phyloP scores from a whole-genome alignment of 2,113 vertebrate genomes.

The Candoia aspera region DNA sequence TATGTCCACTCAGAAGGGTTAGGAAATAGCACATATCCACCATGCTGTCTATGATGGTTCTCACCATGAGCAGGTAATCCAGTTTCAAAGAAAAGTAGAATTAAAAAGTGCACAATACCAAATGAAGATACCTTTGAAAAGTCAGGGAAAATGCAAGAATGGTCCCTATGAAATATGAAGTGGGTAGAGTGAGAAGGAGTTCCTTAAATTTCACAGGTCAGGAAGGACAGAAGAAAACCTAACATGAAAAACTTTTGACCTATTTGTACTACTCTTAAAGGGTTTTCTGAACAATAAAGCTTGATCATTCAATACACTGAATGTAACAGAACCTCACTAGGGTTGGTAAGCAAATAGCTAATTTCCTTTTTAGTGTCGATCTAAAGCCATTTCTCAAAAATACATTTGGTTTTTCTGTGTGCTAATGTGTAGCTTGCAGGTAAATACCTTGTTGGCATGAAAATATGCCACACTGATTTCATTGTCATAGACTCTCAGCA shows the following conservation, averaged over 20 bases:
- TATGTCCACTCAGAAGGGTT: not conserved
- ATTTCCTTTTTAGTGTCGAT: not conserved
- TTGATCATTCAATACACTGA: not conserved
- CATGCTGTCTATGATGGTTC: not conserved
- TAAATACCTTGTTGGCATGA: not conserved
- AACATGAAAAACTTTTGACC: not conserved
- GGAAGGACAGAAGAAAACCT: not conserved
- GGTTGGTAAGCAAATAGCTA: not conserved
- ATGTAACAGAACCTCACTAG: not conserved
- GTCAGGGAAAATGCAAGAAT: not conserved
- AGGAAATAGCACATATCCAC: not conserved
- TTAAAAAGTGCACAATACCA: not conserved
- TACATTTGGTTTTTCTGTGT: not conserved
- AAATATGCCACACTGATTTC: not conserved
- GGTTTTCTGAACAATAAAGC: not conserved
- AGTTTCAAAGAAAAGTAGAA: not conserved
- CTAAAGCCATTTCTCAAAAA: not conserved
- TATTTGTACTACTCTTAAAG: not conserved
- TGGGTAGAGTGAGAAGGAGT: not conserved
- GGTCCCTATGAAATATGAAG: not conserved
- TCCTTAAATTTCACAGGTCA: not conserved
- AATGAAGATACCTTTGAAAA: not conserved
- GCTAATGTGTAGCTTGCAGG: not conserved
- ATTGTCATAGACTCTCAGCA: not conserved
- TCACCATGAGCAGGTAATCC: not conserved